Evolutionary conservation across 2,113 vertebrate genomes (phyloP), one percentile per base, ranked within the genome.

Genomic region (Hepsetus odoe): DNA sequence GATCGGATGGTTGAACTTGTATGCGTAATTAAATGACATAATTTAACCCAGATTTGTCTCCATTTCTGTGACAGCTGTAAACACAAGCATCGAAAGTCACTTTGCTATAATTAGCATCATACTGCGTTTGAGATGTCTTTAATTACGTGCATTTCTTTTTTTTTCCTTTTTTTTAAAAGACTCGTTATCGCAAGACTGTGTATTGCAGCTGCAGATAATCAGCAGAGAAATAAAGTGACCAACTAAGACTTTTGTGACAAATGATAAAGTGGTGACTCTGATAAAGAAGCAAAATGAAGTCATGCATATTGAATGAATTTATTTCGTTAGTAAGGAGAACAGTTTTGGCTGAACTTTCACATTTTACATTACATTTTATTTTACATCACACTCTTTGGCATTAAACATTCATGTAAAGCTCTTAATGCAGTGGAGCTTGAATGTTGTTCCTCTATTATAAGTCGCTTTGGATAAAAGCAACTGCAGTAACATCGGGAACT

Each of bases 1-100:
- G 51, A 11, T 55, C 51, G 76, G 44, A 68, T 73, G 73, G 51
- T 81, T 83, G 75, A 82, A 85, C 79, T 83, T 68, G 46, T 35
- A 76, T 30, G 16, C 67, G 55, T 84, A 82, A 85, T 82, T 83
- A 71, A 65, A 87, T 73, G 24, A 55, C 28, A 33, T 84, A 61
- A 88, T 85, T 84, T 69, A 80, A 85, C 72, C 82, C 88, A 90
- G 80, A 83, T 79, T 38, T 9, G 56, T 69, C 51, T 69, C 55
- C 68, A 58, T 28, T 32, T 53, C 4, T 74, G 11, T 77, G 84
- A 73, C 83, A 74, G 83, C 79, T 82, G 62, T 66, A 85, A 81
- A 85, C 74, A 71, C 49, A 20, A 66, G 53, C 40, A 59, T n/a
- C n/a, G n/a, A 32, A 82, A 79, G 62, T 82, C 1, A 18, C 83